A percentile compares a stretch with the other conserved stretches of the same genome.
phyloP scores from a whole-genome alignment of 1,140 invertebrate genomes.

The Drosophila persimilis region DNA sequence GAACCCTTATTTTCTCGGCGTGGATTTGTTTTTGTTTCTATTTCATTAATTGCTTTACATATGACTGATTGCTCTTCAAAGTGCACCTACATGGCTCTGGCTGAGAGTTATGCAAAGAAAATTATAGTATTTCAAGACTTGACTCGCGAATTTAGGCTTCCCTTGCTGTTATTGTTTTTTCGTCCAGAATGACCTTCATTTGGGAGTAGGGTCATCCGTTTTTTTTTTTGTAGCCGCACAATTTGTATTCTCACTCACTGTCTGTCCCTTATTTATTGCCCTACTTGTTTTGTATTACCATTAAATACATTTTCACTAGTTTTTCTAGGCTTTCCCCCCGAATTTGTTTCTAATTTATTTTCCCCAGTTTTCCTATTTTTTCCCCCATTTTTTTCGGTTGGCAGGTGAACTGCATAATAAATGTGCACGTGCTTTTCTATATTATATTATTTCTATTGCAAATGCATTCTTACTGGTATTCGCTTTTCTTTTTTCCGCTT shows the following conservation, averaged over 20 bases:
- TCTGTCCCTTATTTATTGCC: slow-evolving; percentile 33
- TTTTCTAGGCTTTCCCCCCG: background rate
- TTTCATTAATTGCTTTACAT: no score
- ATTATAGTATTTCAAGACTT: no score
- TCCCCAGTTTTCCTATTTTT: background rate
- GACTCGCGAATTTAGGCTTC: background rate
- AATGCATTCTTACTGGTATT: slow-evolving; percentile 5
- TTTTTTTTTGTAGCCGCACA: background rate
- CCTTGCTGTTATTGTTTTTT: background rate
- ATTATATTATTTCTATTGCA: slow-evolving; percentile 26
- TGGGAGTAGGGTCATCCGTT: background rate
- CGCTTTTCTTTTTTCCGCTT: background rate
- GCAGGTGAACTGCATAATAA: slow-evolving; percentile 44
- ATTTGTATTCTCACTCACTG: slow-evolving; percentile 5
- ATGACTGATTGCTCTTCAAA: no score
- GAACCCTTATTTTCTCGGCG: no score
- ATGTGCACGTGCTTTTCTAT: slow-evolving; percentile 25
- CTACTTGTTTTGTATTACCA: slow-evolving; percentile 31
- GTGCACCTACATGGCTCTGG: no score
- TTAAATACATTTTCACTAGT: slow-evolving; percentile 21
- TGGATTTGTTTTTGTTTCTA: no score
- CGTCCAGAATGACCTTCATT: slow-evolving; percentile 23
- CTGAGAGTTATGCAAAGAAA: no score
- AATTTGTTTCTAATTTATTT: slow-evolving; percentile 13
- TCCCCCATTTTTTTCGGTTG: slow-evolving; percentile 2